Conservation (phyloP, 2,113 vertebrate species). For the Gobio gobio region DNA sequence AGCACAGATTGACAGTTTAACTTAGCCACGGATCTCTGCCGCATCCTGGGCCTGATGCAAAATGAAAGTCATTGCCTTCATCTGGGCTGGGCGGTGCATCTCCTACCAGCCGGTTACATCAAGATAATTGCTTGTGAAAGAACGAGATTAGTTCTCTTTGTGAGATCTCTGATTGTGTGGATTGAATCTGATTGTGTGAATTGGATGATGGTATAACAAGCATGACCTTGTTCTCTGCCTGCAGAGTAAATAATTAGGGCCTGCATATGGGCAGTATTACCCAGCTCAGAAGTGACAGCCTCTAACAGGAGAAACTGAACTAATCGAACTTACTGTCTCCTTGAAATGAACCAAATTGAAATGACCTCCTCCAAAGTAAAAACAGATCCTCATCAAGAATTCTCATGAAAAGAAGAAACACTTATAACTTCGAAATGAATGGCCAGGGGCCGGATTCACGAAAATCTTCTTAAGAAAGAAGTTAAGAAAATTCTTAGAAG, state of each 20-base stretch:
- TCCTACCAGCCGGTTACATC: slow-evolving; percentile 64
- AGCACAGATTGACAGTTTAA: slow-evolving; percentile 77
- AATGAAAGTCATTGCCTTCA: slow-evolving; percentile 72
- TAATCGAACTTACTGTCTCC: slow-evolving; percentile 41
- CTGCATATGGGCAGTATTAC: slow-evolving; percentile 63
- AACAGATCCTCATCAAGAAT: neutral
- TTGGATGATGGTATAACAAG: slow-evolving; percentile 70
- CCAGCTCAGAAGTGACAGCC: slow-evolving; percentile 30
- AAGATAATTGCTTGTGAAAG: slow-evolving; percentile 80
- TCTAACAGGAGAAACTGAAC: slow-evolving; percentile 39
- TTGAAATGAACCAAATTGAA: slow-evolving; percentile 26
- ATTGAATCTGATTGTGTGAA: slow-evolving; percentile 72
- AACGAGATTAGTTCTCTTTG: slow-evolving; percentile 77
- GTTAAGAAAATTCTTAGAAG: too few species aligned
- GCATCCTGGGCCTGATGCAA: slow-evolving; percentile 57
- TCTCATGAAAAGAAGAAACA: neutral
- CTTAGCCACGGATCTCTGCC: slow-evolving; percentile 71
- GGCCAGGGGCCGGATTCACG: too few species aligned
- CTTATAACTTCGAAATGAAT: neutral
- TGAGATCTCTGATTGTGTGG: slow-evolving; percentile 71
- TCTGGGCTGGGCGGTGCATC: slow-evolving; percentile 63
- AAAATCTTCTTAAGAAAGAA: too few species aligned
- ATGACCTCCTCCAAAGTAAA: slow-evolving; percentile 27
- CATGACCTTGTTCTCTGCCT: slow-evolving; percentile 70
- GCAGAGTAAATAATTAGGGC: slow-evolving; percentile 71